Base-by-base conservation (phyloP, 2,797 vertebrate genomes). In the Sebastiscus tertius region DNA sequence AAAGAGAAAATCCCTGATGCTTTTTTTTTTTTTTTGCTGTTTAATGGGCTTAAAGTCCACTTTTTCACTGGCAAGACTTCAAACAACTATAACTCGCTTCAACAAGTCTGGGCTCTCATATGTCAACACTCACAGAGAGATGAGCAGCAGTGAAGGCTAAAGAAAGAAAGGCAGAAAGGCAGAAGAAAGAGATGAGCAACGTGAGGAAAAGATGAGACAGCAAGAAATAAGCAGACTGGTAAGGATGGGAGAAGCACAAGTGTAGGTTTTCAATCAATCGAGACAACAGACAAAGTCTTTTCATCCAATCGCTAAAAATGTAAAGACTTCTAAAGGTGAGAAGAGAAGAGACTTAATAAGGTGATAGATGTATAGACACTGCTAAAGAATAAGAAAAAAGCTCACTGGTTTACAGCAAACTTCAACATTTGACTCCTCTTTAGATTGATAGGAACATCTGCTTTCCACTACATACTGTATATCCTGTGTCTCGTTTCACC, bases 1-100 rank as follows among this genome's bases (percentile, higher is more conserved):
- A 79, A 64, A 79, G 59, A 87, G 67, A 87, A 86, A 89, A 89
- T 85, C 89, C 74, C 80, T 80, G 22, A 61, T 78, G 77, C 55
- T 77, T 80, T 70, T 16, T 24, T 24, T 24, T 24, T 24, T 24
- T 24, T 73, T 80, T 81, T 68, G 60, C 67, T 39, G 69, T 89
- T 88, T 87, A 84, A 90, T 69, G 75, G 76, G 80, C 77, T 91
- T 87, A 72, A 34, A 79, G 75, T 89, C 81, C 80, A 82, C 69
- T 81, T 69, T 85, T 84, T 84, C 46, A 77, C 72, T 89, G 92
- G 87, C 90, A 86, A 14, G n/a, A 89, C 90, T 93, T 94, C 92
- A 94, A 93, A 93, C 87, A 75, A 55, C 77, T 46, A 33, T 3
- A 78, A 84, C 81, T 79, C 7, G 79, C 85, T 83, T 61, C 63